Conservation (phyloP, 1,140 invertebrate genomes). For the Holotrichia oblita region DNA sequence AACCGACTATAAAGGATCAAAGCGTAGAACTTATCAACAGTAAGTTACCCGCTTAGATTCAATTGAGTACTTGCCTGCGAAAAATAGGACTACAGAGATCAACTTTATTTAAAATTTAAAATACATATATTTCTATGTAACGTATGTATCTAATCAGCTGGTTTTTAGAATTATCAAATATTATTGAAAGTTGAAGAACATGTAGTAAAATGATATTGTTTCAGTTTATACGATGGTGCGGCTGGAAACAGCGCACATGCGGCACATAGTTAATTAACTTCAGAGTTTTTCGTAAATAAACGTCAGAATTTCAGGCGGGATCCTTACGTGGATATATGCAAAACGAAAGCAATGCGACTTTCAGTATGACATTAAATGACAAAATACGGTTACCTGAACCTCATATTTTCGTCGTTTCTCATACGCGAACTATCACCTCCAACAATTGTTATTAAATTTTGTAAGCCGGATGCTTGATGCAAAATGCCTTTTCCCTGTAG, state of each 20-base stretch:
- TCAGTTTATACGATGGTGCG: background rate
- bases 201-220: background rate
- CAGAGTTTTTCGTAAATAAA: background rate
- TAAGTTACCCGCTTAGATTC: background rate
- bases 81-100: background rate
- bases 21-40: background rate
- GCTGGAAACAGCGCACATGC: background rate
- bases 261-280: background rate
- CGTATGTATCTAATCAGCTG: no score
- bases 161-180: background rate
- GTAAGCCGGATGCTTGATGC: background rate
- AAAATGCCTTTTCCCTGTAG: background rate
- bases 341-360: background rate
- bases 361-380: background rate
- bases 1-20: background rate
- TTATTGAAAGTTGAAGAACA: background rate
- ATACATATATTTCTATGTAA: no score
- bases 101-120: background rate
- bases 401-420: background rate
- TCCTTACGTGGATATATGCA: background rate
- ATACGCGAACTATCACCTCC: background rate
- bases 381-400: background rate
- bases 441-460: slow-evolving; percentile 4
- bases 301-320: background rate
- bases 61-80: background rate